Percentiles rank a stretch among this genome's conserved stretches.
Evolutionary conservation across 2,888 invertebrate genomes (phyloP).

Genomic region (Drosophila setosimentum): DNA sequence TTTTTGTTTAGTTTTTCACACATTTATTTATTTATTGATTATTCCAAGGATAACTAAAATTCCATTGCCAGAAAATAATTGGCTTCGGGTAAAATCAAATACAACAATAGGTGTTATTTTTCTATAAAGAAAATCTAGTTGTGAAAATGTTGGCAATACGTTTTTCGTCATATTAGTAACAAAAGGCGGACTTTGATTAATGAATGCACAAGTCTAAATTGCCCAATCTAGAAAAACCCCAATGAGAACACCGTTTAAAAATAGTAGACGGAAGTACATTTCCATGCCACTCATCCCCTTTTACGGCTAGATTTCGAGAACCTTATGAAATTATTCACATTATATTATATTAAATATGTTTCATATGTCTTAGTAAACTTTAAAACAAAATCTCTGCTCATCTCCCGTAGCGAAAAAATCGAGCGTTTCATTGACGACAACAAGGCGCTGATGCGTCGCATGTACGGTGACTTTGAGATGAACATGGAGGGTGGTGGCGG

Average conservation of each 20-base stretch:
- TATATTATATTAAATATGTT: background rate
- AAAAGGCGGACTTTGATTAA: constrained; percentile 5
- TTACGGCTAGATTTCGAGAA: background rate
- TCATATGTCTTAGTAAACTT: background rate
- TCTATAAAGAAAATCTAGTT: background rate
- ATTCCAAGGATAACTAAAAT: constrained; percentile 29
- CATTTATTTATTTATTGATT: background rate
- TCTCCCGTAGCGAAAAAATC: constrained; percentile 90
- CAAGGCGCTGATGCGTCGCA: constrained; percentile 95
- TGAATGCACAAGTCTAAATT: background rate
- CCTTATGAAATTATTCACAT: background rate
- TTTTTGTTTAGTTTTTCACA: constrained; percentile 16
- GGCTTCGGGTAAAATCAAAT: background rate
- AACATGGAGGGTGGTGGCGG: constrained; percentile 84
- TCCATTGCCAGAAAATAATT: background rate
- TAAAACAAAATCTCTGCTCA: background rate
- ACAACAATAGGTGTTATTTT: background rate
- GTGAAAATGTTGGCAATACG: background rate
- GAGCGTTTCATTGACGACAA: constrained; percentile 97
- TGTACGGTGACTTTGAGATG: constrained; percentile 96
- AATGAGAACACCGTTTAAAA: background rate
- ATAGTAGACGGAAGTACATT: background rate
- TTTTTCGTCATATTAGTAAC: background rate
- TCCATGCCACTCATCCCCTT: background rate
- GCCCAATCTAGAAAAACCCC: background rate